Percentiles rank a stretch among this genome's conserved stretches.
Evolutionary conservation across 2,113 vertebrate genomes (phyloP).

Genomic region (Crotophaga sulcirostris): DNA sequence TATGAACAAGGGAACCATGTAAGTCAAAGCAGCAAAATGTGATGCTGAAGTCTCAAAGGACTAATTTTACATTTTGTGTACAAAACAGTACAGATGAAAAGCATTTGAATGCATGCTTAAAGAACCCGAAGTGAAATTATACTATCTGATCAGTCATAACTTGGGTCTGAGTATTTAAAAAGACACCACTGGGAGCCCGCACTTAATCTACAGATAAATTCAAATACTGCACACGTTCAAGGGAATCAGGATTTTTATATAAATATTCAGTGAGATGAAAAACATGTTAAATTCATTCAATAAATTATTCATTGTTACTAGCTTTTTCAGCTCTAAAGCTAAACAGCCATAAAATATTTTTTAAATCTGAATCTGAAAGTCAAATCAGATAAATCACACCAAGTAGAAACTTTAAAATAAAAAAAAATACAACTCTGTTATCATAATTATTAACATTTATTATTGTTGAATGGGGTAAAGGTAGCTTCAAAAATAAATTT

Average conservation of each 20-base stretch:
- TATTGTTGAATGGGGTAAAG: not conserved
- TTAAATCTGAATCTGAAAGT: not conserved
- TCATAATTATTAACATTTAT: not conserved
- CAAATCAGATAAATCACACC: not conserved
- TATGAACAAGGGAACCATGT: not conserved
- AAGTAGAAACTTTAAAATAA: not conserved
- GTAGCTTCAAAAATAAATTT: not conserved
- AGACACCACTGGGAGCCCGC: not conserved
- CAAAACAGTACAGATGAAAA: not conserved
- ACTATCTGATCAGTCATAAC: not conserved
- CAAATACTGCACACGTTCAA: not conserved
- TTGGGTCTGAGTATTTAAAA: not conserved
- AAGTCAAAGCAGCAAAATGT: not conserved
- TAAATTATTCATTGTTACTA: slow-evolving; percentile 13
- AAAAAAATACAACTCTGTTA: not conserved
- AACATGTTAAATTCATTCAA: not conserved
- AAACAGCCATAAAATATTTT: not conserved
- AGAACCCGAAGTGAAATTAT: not conserved
- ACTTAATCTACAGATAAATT: not conserved
- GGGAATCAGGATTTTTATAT: not conserved
- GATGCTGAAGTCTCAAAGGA: not conserved
- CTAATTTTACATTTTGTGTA: not conserved
- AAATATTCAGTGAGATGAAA: slow-evolving; percentile 20
- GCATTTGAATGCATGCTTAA: not conserved
- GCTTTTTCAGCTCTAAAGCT: not conserved